Evolutionary conservation across 2,888 invertebrate species (phyloP), one percentile per base, ranked within the genome.

Genomic region (Folsomia candida): DNA sequence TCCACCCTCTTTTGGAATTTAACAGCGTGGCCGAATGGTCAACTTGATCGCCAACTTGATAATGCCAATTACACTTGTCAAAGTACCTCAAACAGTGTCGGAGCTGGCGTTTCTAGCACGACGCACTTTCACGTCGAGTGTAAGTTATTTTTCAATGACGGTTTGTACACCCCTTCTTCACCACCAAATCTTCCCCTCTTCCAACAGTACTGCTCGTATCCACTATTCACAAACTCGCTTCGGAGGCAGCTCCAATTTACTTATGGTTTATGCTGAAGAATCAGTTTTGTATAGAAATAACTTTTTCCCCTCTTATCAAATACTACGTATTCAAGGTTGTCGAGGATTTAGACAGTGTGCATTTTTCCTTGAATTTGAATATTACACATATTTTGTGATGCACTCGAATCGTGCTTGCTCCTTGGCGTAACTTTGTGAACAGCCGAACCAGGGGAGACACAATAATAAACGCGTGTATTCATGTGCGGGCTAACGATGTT

Each of bases 1-100:
- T 93, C 93, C n/a, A 92, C 90, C 72, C 85, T 95, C 86, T 87
- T 91, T 80, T 94, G 93, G 90, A 94, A 94, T 85, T 89, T 94
- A 88, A 87, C 90, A 1, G 89, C 90, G 61, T 93, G 94, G 92
- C 89, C 92, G 0, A 88, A 88, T 54, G 87, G 89, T 66, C 89
- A 89, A 81, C 86, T 94, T 79, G 91, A 92, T 81, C 88, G 91
- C 68, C 85, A 88, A 64, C 87, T 87, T 6, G 92, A 93, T 84
- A 91, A 91, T 78, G 90, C 90, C 64, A 89, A 90, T 82, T 94
- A 94, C 84, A 91, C 91, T 27, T 94, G 94, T 83, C 87, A 89
- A 76, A 93, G 93, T 72, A 90, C 89, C 3, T 85, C 87, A 58
- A 93, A 93, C 83, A 86, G 87, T 3, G 90, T 91, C 62, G 94